Evolutionary conservation across 2,113 vertebrate species (phyloP), one percentile per base, ranked within the genome.

Genomic region (Hippotragus niger): DNA sequence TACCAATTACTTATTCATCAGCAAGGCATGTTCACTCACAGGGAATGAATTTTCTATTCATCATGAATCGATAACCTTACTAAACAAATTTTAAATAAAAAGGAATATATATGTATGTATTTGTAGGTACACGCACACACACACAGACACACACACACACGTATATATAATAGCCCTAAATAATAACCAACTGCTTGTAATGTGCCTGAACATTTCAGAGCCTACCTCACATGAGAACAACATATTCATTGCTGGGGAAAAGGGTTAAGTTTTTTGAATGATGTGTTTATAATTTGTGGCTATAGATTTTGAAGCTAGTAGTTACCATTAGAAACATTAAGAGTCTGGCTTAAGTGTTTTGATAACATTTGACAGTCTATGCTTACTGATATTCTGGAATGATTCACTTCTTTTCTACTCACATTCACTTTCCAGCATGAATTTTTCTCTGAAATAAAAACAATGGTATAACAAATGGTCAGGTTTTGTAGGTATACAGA

Each of bases 291-390:
- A 86, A 91, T 95, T 62, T 84, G 21, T 11, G 3, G 13, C 27
- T 95, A 36, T 55, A 58, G 83, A 40, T 96, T 91, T 80, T 50
- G 19, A 76, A 94, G 2, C 58, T 74, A 36, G 7, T 74, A 67
- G 64, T 67, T 92, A 64, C 15, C 15, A 55, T 45, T 50, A 95
- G 80, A 94, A 91, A 82, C 33, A 55, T 13, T 57, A 81, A 84
- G 64, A 87, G 87, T 98, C 57, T 83, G 31, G 16, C 17, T 17
- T 52, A 27, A 1, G 36, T 57, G 3, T 90, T 98, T 97, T 89
- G 83, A 62, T 97, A 96, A 52, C 25, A 90, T 67, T 97, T 97
- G 4, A 33, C 88, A 58, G 82, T 81, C n/a, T 96, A 19, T 81
- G 52, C 31, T 88, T 87, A 43, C 11, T 23, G 29, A 1, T 62